Evolutionary conservation across 1,140 invertebrate species (phyloP), one percentile per base, ranked within the genome.

Genomic region (Sipha flava): DNA sequence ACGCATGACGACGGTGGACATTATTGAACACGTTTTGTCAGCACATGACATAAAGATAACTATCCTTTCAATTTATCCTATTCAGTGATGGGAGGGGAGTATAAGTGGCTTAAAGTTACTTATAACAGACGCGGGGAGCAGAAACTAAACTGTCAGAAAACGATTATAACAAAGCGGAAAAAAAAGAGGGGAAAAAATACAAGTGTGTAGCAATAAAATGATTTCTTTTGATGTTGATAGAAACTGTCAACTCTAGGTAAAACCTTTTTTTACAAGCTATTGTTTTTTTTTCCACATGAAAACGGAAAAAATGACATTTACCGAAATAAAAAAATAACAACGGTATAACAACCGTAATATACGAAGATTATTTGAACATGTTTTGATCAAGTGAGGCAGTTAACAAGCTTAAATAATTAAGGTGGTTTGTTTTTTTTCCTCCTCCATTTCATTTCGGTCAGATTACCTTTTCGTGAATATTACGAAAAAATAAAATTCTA

Each of bases 181-280:
- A 26, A 59, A 29, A 59, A 18, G 16, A 31, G 5, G 57, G 2
- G 12, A 31, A 31, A 59, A 59, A 34, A 31, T n/a, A 26, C 6
- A 10, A 18, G 5, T 6, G 37, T 40, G 43, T 47, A 26, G 66
- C 45, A 43, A 45, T 26, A 70, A 70, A 70, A 16, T 6, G 6
- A 70, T 70, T 70, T 70, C 40, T 21, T 70, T 70, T 70, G 66
- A 43, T 70, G 66, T 43, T 29, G 21, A 70, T 45, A 14, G 40
- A 6, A 70, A 45, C 66, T 70, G 66, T 70, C 66, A 49, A 70
- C 66, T 43, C 4, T 70, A 47, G 40, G 40, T 23, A 23, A 16
- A 26, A 12, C 14, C 21, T 0, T 14, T 23, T 16, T 4, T 43
- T 70, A n/a, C n/a, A n/a, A n/a, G n/a, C n/a, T 45, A 29, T 47